Evolutionary conservation across 1,140 invertebrate genomes (phyloP).

Genomic region (Papilio aristodemus): DNA sequence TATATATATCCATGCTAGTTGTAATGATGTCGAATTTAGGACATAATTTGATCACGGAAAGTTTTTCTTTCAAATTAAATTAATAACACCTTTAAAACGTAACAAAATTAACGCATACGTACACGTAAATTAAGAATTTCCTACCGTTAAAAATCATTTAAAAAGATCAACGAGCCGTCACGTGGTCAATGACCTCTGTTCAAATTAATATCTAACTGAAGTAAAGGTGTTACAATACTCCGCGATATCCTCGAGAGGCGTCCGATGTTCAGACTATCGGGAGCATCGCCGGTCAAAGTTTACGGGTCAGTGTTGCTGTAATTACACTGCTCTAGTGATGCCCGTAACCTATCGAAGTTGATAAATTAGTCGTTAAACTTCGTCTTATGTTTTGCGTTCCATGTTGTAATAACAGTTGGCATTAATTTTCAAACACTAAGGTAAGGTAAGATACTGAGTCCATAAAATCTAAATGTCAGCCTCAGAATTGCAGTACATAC

Average conservation of each 20-base stretch:
- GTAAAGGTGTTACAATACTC: slow-evolving; percentile 27
- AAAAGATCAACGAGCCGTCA: slow-evolving; percentile 23
- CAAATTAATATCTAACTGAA: slow-evolving; percentile 34
- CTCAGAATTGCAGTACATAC: no score
- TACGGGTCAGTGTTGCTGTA: slow-evolving; percentile 41
- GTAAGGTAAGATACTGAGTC: no score
- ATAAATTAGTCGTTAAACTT: no score
- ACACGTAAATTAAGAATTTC: slow-evolving; percentile 15
- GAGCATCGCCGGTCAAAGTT: slow-evolving; percentile 42
- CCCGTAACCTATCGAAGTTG: neutral
- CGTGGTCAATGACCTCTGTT: slow-evolving; percentile 1
- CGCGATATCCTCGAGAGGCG: slow-evolving; percentile 27
- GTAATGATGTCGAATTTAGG: no score
- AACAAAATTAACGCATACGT: neutral
- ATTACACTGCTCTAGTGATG: slow-evolving; percentile 36
- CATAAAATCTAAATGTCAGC: no score
- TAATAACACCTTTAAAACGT: slow-evolving; percentile 1
- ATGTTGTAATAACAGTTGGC: no score
- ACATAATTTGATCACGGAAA: neutral
- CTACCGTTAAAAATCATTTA: slow-evolving; percentile 14
- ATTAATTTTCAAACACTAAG: no score
- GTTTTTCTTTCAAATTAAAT: slow-evolving; percentile 27
- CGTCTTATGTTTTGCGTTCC: no score
- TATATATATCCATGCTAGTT: no score
- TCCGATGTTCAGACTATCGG: slow-evolving; percentile 34